Evolutionary conservation across 2,888 invertebrate species (phyloP), one percentile per base, ranked within the genome.

Genomic region (Steinernema hermaphroditum): DNA sequence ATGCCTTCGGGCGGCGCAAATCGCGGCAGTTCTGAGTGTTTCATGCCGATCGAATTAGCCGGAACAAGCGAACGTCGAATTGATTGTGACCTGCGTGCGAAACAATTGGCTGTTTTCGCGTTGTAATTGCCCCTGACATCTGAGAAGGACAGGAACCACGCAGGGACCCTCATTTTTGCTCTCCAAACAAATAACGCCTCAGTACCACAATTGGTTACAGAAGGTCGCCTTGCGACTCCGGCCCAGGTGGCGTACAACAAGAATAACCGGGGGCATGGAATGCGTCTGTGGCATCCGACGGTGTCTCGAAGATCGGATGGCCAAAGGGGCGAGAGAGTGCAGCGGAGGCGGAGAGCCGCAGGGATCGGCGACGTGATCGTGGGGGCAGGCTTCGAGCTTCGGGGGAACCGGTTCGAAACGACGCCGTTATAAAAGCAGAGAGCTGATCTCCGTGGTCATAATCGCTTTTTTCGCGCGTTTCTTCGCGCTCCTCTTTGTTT

Each of bases 401-500:
- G 2, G 54, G 37, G 54, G 54, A 54, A 54, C 54, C 54, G 54
- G 54, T 54, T 24, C 27, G 24, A 54, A 54, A 12, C 54, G 54
- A 54, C 54, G 54, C 54, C 54, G 54, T 27, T 54, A 54, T 54
- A 54, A 54, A 54, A 54, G 54, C n/a, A 16, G 27, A 2, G 27
- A 22, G 4, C 54, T 37, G 27, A 54, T 54, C 54, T 27, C n/a
- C 54, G 54, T 54, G 54, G 54, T 54, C 54, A 54, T 24, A 49
- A 27, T 54, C 54, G 54, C 54, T 54, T 54, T 54, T 54, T 54
- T 54, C 54, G 49, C 49, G 49, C 49, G 49, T 49, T 49, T 49
- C 49, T 49, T 49, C 49, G 54, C 54, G 54, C 54, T 24, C 54
- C 16, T 16, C 54, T 54, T 54, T 54, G 54, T 54, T 54, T 54